Evolutionary conservation across 2,888 invertebrate genomes (phyloP).

Genomic region (Drosophila setosimentum): DNA sequence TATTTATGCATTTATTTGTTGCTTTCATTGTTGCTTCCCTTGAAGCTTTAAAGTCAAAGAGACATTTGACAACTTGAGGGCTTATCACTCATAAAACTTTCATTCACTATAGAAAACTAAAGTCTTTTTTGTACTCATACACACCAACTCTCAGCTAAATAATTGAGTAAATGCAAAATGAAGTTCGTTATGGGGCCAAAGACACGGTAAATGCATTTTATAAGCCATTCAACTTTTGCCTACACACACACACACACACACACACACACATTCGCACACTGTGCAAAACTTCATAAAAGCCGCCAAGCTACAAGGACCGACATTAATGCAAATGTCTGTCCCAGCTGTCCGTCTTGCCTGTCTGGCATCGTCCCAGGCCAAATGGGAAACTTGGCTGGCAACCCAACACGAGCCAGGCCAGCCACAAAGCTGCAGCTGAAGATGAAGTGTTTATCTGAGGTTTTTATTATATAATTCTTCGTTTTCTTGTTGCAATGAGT

Average conservation of each 20-base stretch:
- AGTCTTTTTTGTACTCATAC: constrained; percentile 2
- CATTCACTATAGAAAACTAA: constrained; percentile 9
- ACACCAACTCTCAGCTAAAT: constrained; percentile 25
- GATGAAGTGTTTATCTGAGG: constrained; percentile 65
- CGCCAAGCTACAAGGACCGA: constrained; percentile 32
- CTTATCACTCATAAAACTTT: background rate
- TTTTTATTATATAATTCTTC: constrained; percentile 17
- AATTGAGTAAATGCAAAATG: constrained; percentile 38
- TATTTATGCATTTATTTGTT: too few relatives aligned
- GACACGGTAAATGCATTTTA: constrained; percentile 48
- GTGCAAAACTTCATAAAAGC: constrained; percentile 34
- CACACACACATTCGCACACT: background rate
- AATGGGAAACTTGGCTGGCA: constrained; percentile 62
- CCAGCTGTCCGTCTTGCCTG: background rate
- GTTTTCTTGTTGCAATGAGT: constrained; percentile 1
- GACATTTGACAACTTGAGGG: background rate
- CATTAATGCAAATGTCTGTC: constrained; percentile 45
- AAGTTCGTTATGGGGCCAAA: constrained; percentile 39
- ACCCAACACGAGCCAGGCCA: constrained; percentile 31
- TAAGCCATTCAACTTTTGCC: constrained; percentile 55
- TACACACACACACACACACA: constrained; percentile 16
- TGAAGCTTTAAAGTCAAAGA: background rate
- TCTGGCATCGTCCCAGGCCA: constrained; percentile 35
- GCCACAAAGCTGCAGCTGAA: constrained; percentile 46
- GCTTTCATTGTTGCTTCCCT: background rate